phyloP scores from a whole-genome alignment of 2,113 vertebrate species.

The Pleuronectes platessa region DNA sequence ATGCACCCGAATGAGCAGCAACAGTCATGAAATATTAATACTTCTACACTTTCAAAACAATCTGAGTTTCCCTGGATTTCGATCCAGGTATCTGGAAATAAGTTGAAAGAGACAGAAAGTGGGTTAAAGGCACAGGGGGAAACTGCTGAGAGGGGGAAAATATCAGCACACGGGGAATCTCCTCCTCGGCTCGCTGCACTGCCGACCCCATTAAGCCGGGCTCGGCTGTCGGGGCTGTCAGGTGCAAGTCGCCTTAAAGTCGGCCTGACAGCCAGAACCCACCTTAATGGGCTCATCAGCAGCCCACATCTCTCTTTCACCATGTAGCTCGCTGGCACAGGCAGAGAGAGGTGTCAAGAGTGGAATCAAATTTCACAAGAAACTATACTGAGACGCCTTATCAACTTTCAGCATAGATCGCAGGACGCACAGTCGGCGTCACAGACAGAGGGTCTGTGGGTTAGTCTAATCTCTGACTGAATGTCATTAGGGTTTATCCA shows the following conservation, averaged over 20 bases:
- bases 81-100: constrained; percentile 21
- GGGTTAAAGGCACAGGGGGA: constrained; percentile 47
- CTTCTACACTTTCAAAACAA: constrained; percentile 13
- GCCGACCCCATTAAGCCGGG: constrained; percentile 62
- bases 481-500: not conserved
- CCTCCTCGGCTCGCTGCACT: constrained; percentile 41
- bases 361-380: constrained; percentile 12
- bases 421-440: not conserved
- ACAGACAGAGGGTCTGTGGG: not conserved
- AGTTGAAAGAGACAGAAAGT: constrained; percentile 37
- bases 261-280: constrained; percentile 58
- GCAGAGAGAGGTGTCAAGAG: not conserved
- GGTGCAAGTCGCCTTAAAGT: constrained; percentile 58
- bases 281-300: constrained; percentile 65
- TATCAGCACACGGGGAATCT: constrained; percentile 50
- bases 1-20: constrained; percentile 38
- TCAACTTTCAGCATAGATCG: not conserved
- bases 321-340: constrained; percentile 14
- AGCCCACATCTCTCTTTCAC: constrained; percentile 19
- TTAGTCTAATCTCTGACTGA: not conserved
- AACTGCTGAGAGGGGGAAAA: constrained; percentile 55
- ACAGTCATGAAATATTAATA: constrained; percentile 52
- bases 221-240: constrained; percentile 61
- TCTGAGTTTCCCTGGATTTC: constrained; percentile 33
- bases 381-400: not conserved